Base-by-base conservation (phyloP, 2,113 vertebrate genomes). In the Corythornis madagascariensis region DNA sequence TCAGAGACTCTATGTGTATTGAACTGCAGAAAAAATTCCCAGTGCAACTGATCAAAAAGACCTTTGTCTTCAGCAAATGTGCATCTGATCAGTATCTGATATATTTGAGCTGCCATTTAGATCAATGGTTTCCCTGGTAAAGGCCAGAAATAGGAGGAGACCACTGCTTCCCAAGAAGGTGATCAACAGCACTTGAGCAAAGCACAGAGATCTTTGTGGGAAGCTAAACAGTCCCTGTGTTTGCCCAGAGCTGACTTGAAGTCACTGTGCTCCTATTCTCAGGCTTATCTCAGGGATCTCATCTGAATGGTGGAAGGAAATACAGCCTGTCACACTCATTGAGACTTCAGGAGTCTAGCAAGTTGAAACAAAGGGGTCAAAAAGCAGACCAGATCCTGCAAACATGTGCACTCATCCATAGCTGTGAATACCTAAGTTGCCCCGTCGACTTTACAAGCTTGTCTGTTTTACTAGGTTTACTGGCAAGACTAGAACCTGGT, bases 21-120 rank as follows among this genome's bases (percentile, higher is more conserved):
- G 90, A 89, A 77, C 83, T 88, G 48, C 72, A 71, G 52, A 76
- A 90, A 56, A 67, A 91, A 95, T 56, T 87, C 71, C 63, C 50
- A 38, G 6, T 45, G 24, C 29, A 65, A 52, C 11, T 78, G 64
- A 83, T 83, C 26, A 83, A 80, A 57, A 91, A 50, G 8, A 59
- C 40, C 25, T 47, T 81, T 56, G 19, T 67, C 53, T 81, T 90
- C 60, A 53, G 43, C n/a, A 52, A 71, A 60, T 2, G 1, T 52
- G 31, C n/a, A 33, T 81, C 80, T 92, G 73, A 88, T 71, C 56
- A 14, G 80, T 11, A 56, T 18, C 61, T 67, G 56, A 71, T 60
- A 77, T 55, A 90, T 71, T 10, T 35, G 52, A 90, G 33, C 57
- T 88, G 61, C 80, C 60, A 59, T 22, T 56, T 71, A 78, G 73